Evolutionary conservation across 1,140 invertebrate genomes (phyloP), one percentile per base, ranked within the genome.

Genomic region (Campoletis sonorensis): DNA sequence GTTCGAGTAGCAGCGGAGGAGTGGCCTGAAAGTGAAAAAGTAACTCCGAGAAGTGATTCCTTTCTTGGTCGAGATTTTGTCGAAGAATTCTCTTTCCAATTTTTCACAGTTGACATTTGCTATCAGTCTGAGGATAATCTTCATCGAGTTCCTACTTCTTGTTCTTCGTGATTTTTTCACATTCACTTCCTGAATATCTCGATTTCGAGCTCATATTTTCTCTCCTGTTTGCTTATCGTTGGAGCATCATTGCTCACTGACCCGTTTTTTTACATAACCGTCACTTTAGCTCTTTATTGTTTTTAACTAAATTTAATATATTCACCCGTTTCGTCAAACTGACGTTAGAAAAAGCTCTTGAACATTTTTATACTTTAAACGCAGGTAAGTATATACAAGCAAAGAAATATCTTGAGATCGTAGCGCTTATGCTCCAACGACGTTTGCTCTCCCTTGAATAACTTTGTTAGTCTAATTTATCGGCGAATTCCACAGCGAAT

Each of bases 391-490:
- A 64, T 51, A n/a, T n/a, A n/a, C n/a, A 1, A 21, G n/a, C 64
- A n/a, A 49, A 64, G 80, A 10, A 27, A 72, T 40, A 58, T 13
- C 45, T 54, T 23, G 71, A 16, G 58, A 21, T 37, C 71, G 37
- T 58, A n/a, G 45, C n/a, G 16, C 30, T 30, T 33, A 37, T 23
- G 37, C 68, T 64, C 21, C 78, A 68, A 45, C 67, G 33, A 30
- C 61, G 10, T 51, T 70, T 68, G 64, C 58, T 79, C 58, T n/a
- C 23, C 70, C 64, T 49, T 15, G 77, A 80, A 84, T 81, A 89
- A 88, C 85, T 88, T 88, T 83, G 85, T 89, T 87, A 88, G 86
- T 80, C 85, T 88, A 87, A 89, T 89, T 88, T 86, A 89, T 87
- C 85, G 85, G 83, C 72, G 85, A 87, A 86, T 87, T 87, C 86